Evolutionary conservation across 2,113 vertebrate species (phyloP).

Genomic region (Gymnarchus niloticus): DNA sequence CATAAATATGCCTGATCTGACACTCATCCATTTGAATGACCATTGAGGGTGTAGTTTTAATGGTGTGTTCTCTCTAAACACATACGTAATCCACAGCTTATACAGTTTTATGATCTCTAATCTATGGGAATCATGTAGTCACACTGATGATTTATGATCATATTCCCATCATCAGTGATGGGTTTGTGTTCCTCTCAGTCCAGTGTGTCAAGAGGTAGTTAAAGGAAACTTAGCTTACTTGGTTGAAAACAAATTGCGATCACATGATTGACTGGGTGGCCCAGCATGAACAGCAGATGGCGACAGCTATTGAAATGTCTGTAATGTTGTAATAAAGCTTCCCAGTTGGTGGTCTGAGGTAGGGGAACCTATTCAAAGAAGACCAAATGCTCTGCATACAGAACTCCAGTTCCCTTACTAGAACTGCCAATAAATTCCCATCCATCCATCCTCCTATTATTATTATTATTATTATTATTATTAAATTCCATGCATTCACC

Average conservation of each 20-base stretch:
- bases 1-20: background rate
- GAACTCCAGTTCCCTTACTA: background rate
- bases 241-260: conserved; percentile 39
- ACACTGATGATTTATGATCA: background rate
- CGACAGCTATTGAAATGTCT: conserved; percentile 52
- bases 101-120: background rate
- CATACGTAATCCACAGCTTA: background rate
- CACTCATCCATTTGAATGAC: background rate
- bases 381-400: background rate
- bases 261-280: conserved; percentile 35
- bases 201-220: conserved; percentile 30
- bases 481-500: too few relatives aligned
- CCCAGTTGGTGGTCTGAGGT: conserved; percentile 10
- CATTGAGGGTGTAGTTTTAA: conserved; percentile 2
- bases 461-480: too few relatives aligned
- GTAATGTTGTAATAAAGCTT: conserved; percentile 45
- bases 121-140: background rate
- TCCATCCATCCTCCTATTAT: background rate
- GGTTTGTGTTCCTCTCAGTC: background rate
- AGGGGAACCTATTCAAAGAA: background rate
- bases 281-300: conserved; percentile 51
- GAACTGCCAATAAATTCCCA: background rate
- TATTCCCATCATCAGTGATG: background rate
- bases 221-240: conserved; percentile 40
- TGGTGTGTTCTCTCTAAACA: background rate